Conservation (phyloP, 1,140 invertebrate species). For the Cydia strobilella region DNA sequence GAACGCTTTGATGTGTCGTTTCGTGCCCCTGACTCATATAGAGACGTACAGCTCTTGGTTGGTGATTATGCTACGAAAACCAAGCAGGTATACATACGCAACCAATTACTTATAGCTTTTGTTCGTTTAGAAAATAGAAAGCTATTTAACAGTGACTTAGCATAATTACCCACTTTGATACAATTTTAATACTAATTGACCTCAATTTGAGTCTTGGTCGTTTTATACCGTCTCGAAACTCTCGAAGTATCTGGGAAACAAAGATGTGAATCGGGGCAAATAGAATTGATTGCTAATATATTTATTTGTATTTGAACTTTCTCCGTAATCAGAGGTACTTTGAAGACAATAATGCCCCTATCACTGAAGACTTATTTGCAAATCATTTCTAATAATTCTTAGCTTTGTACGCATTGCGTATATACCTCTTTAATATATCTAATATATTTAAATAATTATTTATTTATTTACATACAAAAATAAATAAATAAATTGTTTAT, state of each 20-base stretch:
- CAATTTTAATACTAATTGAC: conserved; percentile 31
- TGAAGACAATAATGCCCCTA: neutral
- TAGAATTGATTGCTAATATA: conserved; percentile 25
- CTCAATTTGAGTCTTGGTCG: conserved; percentile 18
- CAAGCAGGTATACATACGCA: neutral
- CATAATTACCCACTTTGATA: conserved; percentile 32
- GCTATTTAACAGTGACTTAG: conserved; percentile 28
- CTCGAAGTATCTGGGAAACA: neutral
- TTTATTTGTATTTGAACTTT: conserved; percentile 28
- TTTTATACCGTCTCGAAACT: conserved; percentile 12
- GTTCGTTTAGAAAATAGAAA: conserved; percentile 22
- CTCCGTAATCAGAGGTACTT: conserved; percentile 24
- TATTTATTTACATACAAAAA: no score
- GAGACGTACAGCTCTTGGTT: no score
- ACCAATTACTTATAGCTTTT: neutral
- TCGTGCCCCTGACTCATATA: no score
- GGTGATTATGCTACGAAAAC: neutral
- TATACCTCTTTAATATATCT: neutral
- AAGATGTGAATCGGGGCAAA: conserved; percentile 26
- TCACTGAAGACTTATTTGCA: neutral
- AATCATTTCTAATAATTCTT: neutral
- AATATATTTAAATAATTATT: no score
- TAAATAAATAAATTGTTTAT: no score
- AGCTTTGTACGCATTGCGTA: neutral
- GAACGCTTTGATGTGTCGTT: no score